Percentiles rank a stretch among this genome's conserved stretches.
These are phyloP conservation scores for Tetraodon nigroviridis DNA, from an alignment of 2,113 vertebrate species.

Conservation along the genomic window DNA sequence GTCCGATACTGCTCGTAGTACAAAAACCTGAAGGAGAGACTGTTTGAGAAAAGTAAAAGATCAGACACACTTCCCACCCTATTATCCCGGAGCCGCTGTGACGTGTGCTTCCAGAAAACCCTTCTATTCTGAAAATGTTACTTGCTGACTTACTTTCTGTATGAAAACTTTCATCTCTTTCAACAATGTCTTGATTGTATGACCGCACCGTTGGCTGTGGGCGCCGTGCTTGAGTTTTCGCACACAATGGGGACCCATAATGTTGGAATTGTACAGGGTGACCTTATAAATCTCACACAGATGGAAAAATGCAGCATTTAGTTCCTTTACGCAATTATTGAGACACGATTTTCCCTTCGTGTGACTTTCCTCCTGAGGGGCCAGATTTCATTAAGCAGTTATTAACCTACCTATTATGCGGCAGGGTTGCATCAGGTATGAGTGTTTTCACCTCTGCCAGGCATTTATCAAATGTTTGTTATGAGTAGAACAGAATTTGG, in stretches of 20 bases:
- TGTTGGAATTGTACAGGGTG: slow-evolving; percentile 10
- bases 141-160: slow-evolving; percentile 1
- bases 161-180: slow-evolving; percentile 11
- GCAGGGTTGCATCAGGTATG: too few species aligned
- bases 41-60: neutral
- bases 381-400: too few species aligned
- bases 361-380: too few species aligned
- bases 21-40: slow-evolving; percentile 2
- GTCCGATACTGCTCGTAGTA: neutral
- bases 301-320: slow-evolving; percentile 36
- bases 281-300: slow-evolving; percentile 6
- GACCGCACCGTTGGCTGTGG: neutral
- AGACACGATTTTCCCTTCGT: slow-evolving; percentile 9
- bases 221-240: neutral
- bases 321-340: neutral
- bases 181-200: slow-evolving; percentile 26
- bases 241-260: slow-evolving; percentile 21
- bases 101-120: slow-evolving; percentile 16
- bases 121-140: slow-evolving; percentile 17
- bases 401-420: too few species aligned
- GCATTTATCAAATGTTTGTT: too few species aligned
- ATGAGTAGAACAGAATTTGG: too few species aligned
- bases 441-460: too few species aligned
- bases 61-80: slow-evolving; percentile 7
- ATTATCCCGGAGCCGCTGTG: neutral